Evolutionary conservation across 2,113 vertebrate genomes (phyloP).

Genomic region (Amphilophus citrinellus): DNA sequence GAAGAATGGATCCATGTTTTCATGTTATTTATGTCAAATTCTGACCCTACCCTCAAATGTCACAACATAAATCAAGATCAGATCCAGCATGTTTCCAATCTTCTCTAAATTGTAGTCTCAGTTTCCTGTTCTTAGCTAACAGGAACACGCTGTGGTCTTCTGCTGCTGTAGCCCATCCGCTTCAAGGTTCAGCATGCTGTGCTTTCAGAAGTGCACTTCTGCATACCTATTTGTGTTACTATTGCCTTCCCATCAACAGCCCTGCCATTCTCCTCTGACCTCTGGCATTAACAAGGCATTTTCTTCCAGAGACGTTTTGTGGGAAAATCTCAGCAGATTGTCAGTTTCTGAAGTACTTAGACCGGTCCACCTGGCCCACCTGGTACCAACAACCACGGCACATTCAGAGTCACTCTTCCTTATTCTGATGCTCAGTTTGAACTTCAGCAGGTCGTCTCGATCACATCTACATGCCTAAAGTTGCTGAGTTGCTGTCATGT

Average conservation of each 20-base stretch:
- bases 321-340: not conserved
- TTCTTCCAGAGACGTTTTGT: not conserved
- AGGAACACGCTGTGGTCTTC: not conserved
- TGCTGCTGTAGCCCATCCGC: not conserved
- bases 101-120: not conserved
- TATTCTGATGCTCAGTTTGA: not conserved
- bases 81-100: not conserved
- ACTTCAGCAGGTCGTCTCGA: rapidly evolving
- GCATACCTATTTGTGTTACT: no score
- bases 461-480: not conserved
- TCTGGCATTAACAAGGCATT: not conserved
- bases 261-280: not conserved
- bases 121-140: not conserved
- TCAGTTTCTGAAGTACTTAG: not conserved
- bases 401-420: not conserved
- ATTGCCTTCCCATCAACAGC: not conserved
- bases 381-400: not conserved
- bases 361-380: not conserved
- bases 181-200: not conserved
- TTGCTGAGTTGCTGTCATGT: not conserved
- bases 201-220: no score
- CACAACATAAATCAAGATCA: not conserved
- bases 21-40: not conserved
- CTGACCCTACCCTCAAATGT: not conserved
- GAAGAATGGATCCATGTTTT: not conserved